These are phyloP conservation scores for Denticeps clupeoides DNA, from an alignment of 2,797 vertebrate species.

Conservation along the genomic window DNA sequence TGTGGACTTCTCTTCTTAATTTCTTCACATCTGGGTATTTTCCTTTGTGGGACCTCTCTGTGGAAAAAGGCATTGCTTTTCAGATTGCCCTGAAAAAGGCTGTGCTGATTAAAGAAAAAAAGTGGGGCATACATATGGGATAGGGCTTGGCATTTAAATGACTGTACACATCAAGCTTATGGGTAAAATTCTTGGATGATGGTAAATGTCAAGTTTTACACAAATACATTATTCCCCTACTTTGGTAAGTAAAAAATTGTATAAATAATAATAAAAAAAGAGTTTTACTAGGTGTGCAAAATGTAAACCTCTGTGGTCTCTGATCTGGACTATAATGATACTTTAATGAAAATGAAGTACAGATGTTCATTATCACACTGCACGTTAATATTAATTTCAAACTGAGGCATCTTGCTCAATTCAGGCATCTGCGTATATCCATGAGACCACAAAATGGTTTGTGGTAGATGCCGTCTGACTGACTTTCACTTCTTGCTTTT, in stretches of 20 bases:
- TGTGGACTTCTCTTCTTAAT: slow-evolving; percentile 22
- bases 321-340: no score
- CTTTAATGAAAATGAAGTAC: no score
- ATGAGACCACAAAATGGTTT: not conserved
- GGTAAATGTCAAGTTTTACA: slow-evolving; percentile 56
- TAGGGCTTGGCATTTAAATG: slow-evolving; percentile 53
- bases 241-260: slow-evolving; percentile 34
- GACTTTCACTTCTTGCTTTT: not conserved
- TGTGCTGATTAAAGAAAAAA: slow-evolving; percentile 50
- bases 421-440: not conserved
- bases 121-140: slow-evolving; percentile 42
- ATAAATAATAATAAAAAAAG: slow-evolving; percentile 20
- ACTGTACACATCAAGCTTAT: slow-evolving; percentile 51
- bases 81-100: slow-evolving; percentile 35
- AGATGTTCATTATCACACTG: no score
- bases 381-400: no score
- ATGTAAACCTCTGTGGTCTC: no score
- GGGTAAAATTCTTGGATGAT: slow-evolving; percentile 48
- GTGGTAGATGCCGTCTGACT: not conserved
- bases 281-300: no score
- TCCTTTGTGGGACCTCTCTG: slow-evolving; percentile 32
- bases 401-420: not conserved
- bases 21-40: slow-evolving; percentile 39
- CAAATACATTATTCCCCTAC: slow-evolving; percentile 36
- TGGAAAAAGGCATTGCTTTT: slow-evolving; percentile 47